phyloP scores from a whole-genome alignment of 2,888 invertebrate genomes.

The Slavum lentiscoides region DNA sequence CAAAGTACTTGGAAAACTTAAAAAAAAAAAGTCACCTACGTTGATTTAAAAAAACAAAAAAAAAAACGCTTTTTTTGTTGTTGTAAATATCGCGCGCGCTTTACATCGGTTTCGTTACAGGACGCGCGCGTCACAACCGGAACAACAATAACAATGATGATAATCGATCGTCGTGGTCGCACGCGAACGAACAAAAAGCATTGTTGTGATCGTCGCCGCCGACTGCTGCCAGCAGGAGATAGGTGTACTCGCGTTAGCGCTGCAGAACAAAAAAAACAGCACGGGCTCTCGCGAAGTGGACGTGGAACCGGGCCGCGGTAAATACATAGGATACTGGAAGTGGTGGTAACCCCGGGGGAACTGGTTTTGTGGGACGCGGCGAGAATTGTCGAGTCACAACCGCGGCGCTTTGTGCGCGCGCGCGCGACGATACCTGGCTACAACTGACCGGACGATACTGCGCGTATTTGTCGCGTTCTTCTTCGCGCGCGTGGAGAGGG shows the following conservation, averaged over 20 bases:
- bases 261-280: conserved; percentile 29
- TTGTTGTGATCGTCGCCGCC: neutral
- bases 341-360: conserved; percentile 37
- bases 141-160: neutral
- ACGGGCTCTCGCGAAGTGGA: neutral
- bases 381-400: conserved; percentile 23
- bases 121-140: neutral
- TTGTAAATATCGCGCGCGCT: too few relatives aligned
- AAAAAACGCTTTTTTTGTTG: too few relatives aligned
- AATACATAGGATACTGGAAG: neutral
- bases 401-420: neutral
- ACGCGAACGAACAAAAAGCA: conserved; percentile 23
- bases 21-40: too few relatives aligned
- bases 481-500: neutral
- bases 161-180: neutral
- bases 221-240: neutral
- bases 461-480: neutral
- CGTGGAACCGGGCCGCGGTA: neutral
- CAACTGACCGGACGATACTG: too few relatives aligned
- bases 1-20: too few relatives aligned
- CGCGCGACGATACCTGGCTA: neutral
- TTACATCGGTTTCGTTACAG: too few relatives aligned
- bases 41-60: too few relatives aligned
- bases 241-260: neutral
- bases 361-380: conserved; percentile 36